These are phyloP conservation scores for Argyra leucocephala DNA, from an alignment of 2,888 invertebrate genomes.

Conservation along the genomic window DNA sequence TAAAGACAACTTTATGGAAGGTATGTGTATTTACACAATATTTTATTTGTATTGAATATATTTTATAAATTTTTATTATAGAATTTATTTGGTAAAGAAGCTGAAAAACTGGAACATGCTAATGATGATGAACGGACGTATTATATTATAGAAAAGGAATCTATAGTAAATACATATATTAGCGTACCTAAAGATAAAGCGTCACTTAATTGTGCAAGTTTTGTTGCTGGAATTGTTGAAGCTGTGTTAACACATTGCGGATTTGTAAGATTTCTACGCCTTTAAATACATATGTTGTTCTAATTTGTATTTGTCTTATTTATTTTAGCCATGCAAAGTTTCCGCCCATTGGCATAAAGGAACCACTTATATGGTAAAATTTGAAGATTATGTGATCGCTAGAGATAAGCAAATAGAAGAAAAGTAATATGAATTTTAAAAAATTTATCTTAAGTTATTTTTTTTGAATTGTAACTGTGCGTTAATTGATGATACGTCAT, in stretches of 20 bases:
- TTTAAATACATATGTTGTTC: no score
- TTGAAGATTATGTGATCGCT: constrained; percentile 84
- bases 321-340: constrained; percentile 87
- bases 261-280: constrained; percentile 81
- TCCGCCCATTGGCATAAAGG: constrained; percentile 99
- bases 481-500: constrained; percentile 12
- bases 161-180: constrained; percentile 91
- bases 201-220: constrained; percentile 95
- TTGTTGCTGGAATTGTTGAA: constrained; percentile 95
- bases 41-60: neutral
- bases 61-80: constrained; percentile 39
- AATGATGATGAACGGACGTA: constrained; percentile 97
- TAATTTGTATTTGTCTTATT: neutral
- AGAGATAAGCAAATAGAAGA: constrained; percentile 88
- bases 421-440: constrained; percentile 47
- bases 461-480: constrained; percentile 10
- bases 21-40: constrained; percentile 40
- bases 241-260: constrained; percentile 88
- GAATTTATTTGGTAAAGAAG: constrained; percentile 94
- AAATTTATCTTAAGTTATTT: constrained; percentile 10
- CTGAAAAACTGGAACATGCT: constrained; percentile 95
- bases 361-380: constrained; percentile 97
- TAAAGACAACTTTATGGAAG: constrained; percentile 96
- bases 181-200: constrained; percentile 98
- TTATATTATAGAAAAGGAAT: constrained; percentile 97